Percentiles rank a stretch among this genome's conserved stretches.
Conservation (phyloP, 1,140 invertebrate species). For the Anadara kagoshimensis region DNA sequence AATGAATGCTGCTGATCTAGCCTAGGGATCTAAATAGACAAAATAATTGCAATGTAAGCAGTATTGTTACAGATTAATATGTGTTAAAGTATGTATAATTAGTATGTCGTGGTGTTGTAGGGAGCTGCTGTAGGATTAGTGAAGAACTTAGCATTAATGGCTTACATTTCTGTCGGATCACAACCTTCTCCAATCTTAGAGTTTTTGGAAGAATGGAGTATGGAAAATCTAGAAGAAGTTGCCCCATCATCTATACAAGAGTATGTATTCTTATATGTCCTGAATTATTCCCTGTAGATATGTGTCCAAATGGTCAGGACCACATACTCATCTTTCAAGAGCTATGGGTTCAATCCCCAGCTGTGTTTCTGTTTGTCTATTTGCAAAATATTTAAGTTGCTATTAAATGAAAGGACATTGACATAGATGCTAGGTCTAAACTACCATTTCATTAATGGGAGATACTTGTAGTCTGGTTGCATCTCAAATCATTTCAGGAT, state of each 20-base stretch:
- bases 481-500: too few species aligned
- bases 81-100: too few species aligned
- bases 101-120: conserved; percentile 44
- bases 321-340: background rate
- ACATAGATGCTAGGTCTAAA: too few species aligned
- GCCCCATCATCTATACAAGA: conserved; percentile 95
- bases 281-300: background rate
- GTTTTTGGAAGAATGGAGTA: conserved; percentile 99
- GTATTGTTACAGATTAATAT: too few species aligned
- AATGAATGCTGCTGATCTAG: too few species aligned
- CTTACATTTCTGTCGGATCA: conserved; percentile 99
- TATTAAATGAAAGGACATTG: too few species aligned
- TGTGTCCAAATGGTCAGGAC: background rate
- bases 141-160: conserved; percentile 99
- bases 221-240: conserved; percentile 99
- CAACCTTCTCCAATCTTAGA: conserved; percentile 98
- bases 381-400: too few species aligned
- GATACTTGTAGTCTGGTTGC: too few species aligned
- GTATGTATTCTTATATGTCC: conserved; percentile 56
- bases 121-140: conserved; percentile 86
- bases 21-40: too few species aligned
- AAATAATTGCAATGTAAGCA: too few species aligned
- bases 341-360: background rate
- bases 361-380: background rate
- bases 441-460: too few species aligned